phyloP scores from a whole-genome alignment of 2,113 vertebrate species.

The Sturnira hondurensis region DNA sequence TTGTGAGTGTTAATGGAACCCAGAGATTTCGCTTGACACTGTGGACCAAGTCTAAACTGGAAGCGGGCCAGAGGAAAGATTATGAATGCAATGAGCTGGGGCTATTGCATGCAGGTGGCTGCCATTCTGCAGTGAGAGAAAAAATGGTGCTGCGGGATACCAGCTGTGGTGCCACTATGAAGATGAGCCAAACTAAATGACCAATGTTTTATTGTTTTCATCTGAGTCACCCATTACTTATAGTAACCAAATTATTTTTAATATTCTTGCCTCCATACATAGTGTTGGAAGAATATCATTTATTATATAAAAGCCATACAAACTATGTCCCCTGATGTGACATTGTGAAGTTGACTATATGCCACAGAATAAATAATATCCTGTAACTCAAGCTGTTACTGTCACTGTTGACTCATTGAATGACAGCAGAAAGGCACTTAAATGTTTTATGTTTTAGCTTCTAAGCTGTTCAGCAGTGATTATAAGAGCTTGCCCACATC shows the following conservation, averaged over 20 bases:
- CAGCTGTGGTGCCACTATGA: neutral
- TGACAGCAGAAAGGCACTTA: neutral
- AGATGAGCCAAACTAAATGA: neutral
- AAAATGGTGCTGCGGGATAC: neutral
- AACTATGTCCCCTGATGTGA: constrained; percentile 11
- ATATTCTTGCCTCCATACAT: neutral
- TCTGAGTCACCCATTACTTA: neutral
- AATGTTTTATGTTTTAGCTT: constrained; percentile 20
- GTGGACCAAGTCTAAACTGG: neutral
- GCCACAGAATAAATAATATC: constrained; percentile 4
- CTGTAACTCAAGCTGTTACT: neutral
- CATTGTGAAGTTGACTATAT: constrained; percentile 17
- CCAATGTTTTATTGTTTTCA: neutral
- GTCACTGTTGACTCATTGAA: neutral
- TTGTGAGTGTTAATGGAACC: neutral
- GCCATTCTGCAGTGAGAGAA: neutral
- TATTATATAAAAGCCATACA: constrained; percentile 6
- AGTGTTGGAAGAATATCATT: neutral
- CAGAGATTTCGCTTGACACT: neutral
- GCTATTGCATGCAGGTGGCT: neutral
- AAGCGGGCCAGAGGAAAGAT: neutral
- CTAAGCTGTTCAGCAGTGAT: neutral
- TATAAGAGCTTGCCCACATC: neutral
- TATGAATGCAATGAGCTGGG: neutral
- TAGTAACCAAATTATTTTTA: constrained; percentile 31